Evolutionary conservation across 1,140 invertebrate genomes (phyloP), one percentile per base, ranked within the genome.

Genomic region (Zaprionus inermis): DNA sequence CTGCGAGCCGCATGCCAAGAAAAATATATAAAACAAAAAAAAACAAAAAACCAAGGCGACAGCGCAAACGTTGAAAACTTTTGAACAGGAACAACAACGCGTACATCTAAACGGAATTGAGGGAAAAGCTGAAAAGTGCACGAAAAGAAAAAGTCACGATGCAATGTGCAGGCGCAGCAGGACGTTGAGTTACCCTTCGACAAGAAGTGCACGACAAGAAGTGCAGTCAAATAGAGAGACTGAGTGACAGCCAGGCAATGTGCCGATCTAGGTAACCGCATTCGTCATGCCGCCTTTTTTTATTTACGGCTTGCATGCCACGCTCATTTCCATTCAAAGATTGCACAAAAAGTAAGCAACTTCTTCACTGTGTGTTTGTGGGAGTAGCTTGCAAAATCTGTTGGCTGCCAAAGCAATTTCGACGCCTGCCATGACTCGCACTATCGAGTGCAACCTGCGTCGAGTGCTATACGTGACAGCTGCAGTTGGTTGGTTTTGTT

Each of bases 381-480:
- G 6, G 36, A n/a, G n/a, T 36, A n/a, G 16, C 38, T 20, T 7
- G 2, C 11, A 9, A 72, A 68, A 55, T 72, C 36, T 41, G 64
- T 55, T 44, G n/a, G 41, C 41, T 24, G 46, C 28, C 30, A 41
- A 60, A 59, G 57, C 79, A 67, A 58, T 81, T 86, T 85, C 57
- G 64, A 75, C 69, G 78, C 81, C 67, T 76, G 67, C 70, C 71
- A 85, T 76, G 78, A 70, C 70, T 68, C 58, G 24, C 69, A 66
- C 55, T 84, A 38, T 72, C 49, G 58, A 83, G 61, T 51, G 68
- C 60, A 54, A 20, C 18, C 46, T 36, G 20, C 28, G n/a, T n/a
- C n/a, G 56, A 46, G 70, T 59, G 34, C 46, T 41, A 10, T 12
- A n/a, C 28, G 22, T 41, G 32, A 34, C 38, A 59, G 67, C 54